Evolutionary conservation across 2,113 vertebrate genomes (phyloP).

Genomic region (Echinops telfairi): DNA sequence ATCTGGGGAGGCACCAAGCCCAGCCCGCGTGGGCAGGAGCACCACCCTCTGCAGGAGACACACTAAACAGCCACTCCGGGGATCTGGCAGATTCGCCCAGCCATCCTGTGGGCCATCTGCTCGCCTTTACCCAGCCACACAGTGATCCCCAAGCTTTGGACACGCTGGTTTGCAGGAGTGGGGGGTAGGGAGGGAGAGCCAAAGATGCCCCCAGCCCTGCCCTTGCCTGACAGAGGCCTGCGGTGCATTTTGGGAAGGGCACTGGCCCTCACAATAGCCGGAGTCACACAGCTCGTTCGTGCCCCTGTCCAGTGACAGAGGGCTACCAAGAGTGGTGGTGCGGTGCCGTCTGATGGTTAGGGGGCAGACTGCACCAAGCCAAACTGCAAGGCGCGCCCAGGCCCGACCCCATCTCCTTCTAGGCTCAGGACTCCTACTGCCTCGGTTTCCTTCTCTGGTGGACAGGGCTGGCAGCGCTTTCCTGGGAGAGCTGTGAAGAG

Average conservation of each 20-base stretch:
- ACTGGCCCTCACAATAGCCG: neutral
- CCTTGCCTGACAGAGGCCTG: neutral
- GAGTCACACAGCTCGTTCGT: neutral
- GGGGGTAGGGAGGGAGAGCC: neutral
- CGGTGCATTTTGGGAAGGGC: neutral
- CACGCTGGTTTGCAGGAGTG: neutral
- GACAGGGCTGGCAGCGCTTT: constrained; percentile 14
- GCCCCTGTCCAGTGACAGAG: fast-evolving
- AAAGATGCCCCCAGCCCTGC: neutral
- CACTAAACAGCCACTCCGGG: neutral
- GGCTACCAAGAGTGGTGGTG: neutral
- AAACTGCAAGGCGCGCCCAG: fast-evolving
- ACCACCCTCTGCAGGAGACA: neutral
- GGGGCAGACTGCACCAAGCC: neutral
- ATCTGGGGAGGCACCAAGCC: neutral
- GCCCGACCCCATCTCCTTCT: too few relatives aligned
- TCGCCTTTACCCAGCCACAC: neutral
- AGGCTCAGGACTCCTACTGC: neutral
- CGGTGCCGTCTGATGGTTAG: neutral
- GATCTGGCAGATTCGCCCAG: neutral
- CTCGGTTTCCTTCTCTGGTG: constrained; percentile 34
- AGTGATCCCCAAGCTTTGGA: neutral
- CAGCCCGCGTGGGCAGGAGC: neutral
- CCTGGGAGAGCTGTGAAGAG: neutral
- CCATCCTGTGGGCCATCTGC: neutral